Evolutionary conservation across 2,113 vertebrate species (phyloP).

Genomic region (Odontesthes bonariensis): DNA sequence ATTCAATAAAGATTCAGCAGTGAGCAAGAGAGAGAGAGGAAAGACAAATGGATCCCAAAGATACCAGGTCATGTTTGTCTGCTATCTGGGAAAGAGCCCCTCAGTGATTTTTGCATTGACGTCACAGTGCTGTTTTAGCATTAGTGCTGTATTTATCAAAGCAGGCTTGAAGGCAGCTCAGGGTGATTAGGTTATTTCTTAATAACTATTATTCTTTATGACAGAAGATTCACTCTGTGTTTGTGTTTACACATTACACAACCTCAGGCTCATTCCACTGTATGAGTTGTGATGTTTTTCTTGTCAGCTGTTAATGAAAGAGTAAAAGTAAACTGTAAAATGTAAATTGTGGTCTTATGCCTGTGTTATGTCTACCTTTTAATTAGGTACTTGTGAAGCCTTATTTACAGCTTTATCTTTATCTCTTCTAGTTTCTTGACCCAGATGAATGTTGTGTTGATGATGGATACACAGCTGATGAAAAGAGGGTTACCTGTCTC

Average conservation of each 20-base stretch:
- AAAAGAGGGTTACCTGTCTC: slow-evolving; percentile 63
- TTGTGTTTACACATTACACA: slow-evolving; percentile 58
- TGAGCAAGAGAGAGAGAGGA: slow-evolving; percentile 49
- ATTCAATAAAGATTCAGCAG: slow-evolving; percentile 75
- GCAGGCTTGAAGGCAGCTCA: slow-evolving; percentile 61
- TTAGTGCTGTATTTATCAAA: slow-evolving; percentile 68
- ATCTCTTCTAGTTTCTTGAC: slow-evolving; percentile 5
- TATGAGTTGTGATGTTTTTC: slow-evolving; percentile 26
- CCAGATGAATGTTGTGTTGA: slow-evolving; percentile 22
- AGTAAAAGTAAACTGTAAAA: not conserved
- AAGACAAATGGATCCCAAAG: slow-evolving; percentile 69
- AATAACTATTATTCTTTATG: slow-evolving; percentile 72
- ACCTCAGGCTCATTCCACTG: slow-evolving; percentile 45
- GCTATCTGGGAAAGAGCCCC: slow-evolving; percentile 58
- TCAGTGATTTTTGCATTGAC: slow-evolving; percentile 60
- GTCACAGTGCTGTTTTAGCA: slow-evolving; percentile 37
- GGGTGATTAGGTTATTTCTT: slow-evolving; percentile 74
- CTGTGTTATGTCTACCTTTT: not conserved
- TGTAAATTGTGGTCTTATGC: not conserved
- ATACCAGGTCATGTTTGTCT: slow-evolving; percentile 71
- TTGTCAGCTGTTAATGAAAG: slow-evolving; percentile 29
- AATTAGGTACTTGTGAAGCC: slow-evolving; percentile 6
- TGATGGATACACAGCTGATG: slow-evolving; percentile 36
- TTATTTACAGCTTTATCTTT: slow-evolving; percentile 28
- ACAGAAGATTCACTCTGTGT: slow-evolving; percentile 51